Evolutionary conservation across 2,797 vertebrate genomes (phyloP).

Genomic region (Myiotriccus ornatus): DNA sequence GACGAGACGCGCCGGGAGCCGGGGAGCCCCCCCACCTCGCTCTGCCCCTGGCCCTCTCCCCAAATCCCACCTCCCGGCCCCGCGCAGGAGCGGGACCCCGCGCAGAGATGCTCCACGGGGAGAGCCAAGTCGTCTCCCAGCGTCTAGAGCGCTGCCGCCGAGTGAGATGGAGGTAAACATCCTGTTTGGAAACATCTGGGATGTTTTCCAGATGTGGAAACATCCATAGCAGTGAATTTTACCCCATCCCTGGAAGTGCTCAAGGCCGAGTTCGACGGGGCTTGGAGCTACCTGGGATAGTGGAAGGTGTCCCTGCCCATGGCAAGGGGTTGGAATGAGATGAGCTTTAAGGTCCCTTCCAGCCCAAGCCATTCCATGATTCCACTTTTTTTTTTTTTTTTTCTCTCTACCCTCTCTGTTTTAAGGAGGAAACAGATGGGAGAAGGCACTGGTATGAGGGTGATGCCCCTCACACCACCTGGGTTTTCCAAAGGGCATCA

Average conservation of each 20-base stretch:
- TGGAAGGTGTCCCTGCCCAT: not conserved
- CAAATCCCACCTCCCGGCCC: not conserved
- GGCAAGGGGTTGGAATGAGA: not conserved
- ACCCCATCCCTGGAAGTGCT: not conserved
- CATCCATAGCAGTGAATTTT: not conserved
- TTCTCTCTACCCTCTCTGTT: not conserved
- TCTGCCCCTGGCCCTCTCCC: not conserved
- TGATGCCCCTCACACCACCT: not conserved
- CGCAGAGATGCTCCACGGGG: fast-evolving
- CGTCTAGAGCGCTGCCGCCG: not conserved
- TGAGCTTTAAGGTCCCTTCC: not conserved
- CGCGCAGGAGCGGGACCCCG: not conserved
- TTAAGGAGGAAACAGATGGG: not conserved
- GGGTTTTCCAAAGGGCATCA: not conserved
- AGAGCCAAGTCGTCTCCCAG: not conserved
- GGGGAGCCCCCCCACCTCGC: not conserved
- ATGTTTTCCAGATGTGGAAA: not conserved
- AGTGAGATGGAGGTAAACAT: not conserved
- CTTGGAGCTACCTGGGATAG: not conserved
- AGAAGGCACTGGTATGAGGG: not conserved
- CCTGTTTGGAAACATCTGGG: not conserved
- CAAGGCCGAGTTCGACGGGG: not conserved
- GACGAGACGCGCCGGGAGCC: not conserved
- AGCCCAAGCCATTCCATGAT: not conserved
- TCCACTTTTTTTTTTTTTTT: too few species aligned